phyloP scores from a whole-genome alignment of 2,888 invertebrate species.

The Standfussiana lucernea region DNA sequence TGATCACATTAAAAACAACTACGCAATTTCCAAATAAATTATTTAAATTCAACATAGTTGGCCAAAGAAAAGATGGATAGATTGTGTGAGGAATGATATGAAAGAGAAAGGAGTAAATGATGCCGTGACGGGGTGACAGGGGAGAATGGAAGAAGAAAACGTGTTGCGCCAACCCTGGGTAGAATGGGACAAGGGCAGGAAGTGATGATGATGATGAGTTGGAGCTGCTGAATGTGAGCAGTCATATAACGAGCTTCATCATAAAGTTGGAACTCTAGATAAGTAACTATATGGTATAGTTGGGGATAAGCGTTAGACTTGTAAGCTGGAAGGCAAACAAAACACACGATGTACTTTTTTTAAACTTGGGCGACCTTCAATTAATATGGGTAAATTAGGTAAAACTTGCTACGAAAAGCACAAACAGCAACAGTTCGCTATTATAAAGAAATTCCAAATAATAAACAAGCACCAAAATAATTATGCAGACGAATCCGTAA shows the following conservation, averaged over 20 bases:
- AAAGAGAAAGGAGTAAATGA: no score
- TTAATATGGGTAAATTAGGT: neutral
- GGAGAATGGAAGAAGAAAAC: no score
- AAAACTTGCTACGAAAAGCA: neutral
- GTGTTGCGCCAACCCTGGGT: no score
- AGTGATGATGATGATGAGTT: no score
- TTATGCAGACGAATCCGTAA: neutral
- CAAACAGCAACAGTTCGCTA: neutral
- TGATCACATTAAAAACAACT: neutral
- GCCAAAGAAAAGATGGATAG: no score
- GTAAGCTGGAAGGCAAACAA: neutral
- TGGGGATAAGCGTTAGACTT: neutral
- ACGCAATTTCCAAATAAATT: neutral
- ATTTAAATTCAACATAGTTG: neutral
- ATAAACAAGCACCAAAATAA: neutral
- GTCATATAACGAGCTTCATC: neutral
- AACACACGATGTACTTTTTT: neutral
- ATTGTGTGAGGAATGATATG: no score
- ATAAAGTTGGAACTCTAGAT: neutral
- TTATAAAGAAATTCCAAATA: neutral
- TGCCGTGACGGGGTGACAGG: no score
- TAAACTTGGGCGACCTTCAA: neutral
- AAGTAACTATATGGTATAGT: no score
- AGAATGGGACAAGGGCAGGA: no score
- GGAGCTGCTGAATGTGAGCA: no score